Evolutionary conservation across 2,113 vertebrate genomes (phyloP), one percentile per base, ranked within the genome.

Genomic region (Calidris pugnax): DNA sequence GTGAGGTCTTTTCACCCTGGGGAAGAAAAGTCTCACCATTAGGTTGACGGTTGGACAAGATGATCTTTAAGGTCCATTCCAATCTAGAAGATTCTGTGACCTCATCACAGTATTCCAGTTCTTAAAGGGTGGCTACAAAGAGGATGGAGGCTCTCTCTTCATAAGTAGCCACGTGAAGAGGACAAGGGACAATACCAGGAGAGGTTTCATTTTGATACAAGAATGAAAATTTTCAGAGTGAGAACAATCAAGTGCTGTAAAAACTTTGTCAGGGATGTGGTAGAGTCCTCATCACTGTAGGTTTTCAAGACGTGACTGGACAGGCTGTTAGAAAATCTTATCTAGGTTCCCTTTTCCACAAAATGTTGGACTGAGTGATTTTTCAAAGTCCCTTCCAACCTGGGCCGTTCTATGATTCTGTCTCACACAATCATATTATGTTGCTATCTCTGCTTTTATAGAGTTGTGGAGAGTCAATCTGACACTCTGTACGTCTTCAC

Each of bases 161-260:
- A 35, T 4, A 45, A 43, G 21, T 10, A 76, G 16, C 9, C 28
- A 53, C 0, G 0, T 30, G n/a, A 51, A 63, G 10, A 55, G 3
- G 2, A 57, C 15, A 78, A 90, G 24, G 27, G 18, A 12, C 13
- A 74, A n/a, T 7, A 37, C 4, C n/a, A 62, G 43, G 14, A 28
- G 30, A 37, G 6, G 12, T 76, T 64, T 87, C 23, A n/a, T 62
- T 33, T 78, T 85, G 12, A 47, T 17, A 20, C 9, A 43, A 53
- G 41, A 78, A 78, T 60, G 11, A 62, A 68, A 77, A 51, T 33
- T 59, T 87, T 81, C 26, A 77, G 23, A 32, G 14, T 50, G 63
- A 81, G 45, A 71, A 28, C 9, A 56, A 32, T 51, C 28, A 53
- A 3, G 73, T 39, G 59, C 37, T 59, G 64, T 24, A 78, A 41